Evolutionary conservation across 1,140 invertebrate genomes (phyloP), one percentile per base, ranked within the genome.

Genomic region (Caenorhabditis latens): DNA sequence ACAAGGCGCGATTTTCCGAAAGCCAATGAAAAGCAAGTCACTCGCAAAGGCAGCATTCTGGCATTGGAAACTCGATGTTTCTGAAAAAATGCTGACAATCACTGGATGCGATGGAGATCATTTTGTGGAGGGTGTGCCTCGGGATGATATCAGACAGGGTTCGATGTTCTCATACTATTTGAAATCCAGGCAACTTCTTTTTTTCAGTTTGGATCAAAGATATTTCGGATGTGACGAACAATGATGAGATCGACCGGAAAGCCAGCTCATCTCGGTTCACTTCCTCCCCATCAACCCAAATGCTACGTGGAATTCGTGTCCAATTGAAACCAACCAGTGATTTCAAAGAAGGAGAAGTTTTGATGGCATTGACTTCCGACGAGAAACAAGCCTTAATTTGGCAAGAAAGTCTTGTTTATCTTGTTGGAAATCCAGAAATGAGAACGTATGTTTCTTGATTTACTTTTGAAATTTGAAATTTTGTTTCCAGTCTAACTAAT

Each of bases 1-100:
- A 65, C 67, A 82, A 43, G 90, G 90, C 14, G 42, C 82, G n/a
- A 87, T 83, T 55, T 90, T 90, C 57, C 42, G 55, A 46, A 90
- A 90, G 57, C 50, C 79, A 21, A 43, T 53, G 24, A 83, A 82
- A 75, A 75, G 85, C n/a, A 89, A 89, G 57, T 82, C 84, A 3
- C 50, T 79, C 8, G 71, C 53, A 43, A 86, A 82, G 57, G 21
- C 24, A n/a, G 53, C 53, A 24, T 79, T 40, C 46, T 65, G 61
- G 55, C 32, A 63, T 50, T 84, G 83, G 83, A 84, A 87, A 43
- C 86, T 84, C 2, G 83, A 87, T 61, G 83, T 24, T 13, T 57
- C 83, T 6, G 83, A 83, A 43, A 84, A 75, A 50, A 48, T 50
- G 24, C 46, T 82, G 11, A 75, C 42, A 13, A 83, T 75, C 19